Base-by-base conservation (phyloP, 2,113 vertebrate species). In the Panthera leo region DNA sequence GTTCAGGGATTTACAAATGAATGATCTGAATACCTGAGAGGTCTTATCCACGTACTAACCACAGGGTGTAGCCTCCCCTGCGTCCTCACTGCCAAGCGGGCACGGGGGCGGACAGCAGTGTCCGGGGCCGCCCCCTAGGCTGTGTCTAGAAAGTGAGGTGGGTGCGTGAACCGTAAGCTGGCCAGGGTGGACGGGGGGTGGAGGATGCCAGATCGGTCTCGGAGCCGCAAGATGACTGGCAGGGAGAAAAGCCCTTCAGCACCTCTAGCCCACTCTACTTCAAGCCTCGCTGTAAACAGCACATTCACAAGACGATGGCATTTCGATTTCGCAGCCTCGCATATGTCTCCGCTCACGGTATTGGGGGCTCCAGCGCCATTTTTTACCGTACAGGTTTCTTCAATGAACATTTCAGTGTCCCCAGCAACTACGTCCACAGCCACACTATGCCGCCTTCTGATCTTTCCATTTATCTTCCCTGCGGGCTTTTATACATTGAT, bases 31-130 rank as follows among this genome's bases (percentile, higher is more conserved):
- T 4, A 31, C 18, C 27, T 25, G 3, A 27, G 27, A 73, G 16
- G 83, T 67, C 34, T 67, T 3, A 27, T 10, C 18, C 31, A 36
- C 0, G 0, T 51, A 21, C 27, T 27, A 36, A 51, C n/a, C 3
- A 34, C 2, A 29, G 68, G 27, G 42, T 12, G 0, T 2, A 2
- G 13, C 1, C 65, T 53, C 1, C 1, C 29, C 29, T 2, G 5
- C 0, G 1, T n/a, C 34, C 34, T 93, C 14, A 48, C 27, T 63
- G 36, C 23, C 27, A 4, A 7, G 3, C 2, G 61, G 19, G 13
- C 8, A 19, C 18, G 2, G 23, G 48, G 23, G 11, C 19, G 31
- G 12, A 3, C 1, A 31, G 39, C 4, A 0, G 5, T 21, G 19
- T 70, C 23, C 3, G 11, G 13, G 29, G 36, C n/a, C 14, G 25